Conservation (phyloP, 2,797 vertebrate species). For the Acanthurus leucopareius region DNA sequence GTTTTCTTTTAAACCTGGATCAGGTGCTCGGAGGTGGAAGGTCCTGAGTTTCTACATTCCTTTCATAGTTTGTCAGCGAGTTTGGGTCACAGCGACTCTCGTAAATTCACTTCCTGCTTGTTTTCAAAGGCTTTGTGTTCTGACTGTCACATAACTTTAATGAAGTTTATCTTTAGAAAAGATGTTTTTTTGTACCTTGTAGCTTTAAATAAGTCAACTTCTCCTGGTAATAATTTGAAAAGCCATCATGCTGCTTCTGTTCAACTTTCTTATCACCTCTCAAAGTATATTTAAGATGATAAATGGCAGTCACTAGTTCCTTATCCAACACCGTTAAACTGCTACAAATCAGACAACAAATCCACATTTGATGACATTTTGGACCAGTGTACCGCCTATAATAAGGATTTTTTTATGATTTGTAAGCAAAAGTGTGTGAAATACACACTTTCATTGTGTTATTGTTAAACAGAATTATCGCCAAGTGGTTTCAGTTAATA, state of each 20-base stretch:
- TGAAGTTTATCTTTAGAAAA: too few species aligned
- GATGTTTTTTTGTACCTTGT: not conserved
- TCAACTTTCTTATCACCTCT: not conserved
- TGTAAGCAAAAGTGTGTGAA: too few species aligned
- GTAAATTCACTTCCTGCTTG: constrained; percentile 7
- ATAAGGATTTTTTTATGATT: too few species aligned
- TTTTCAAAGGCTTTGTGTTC: not conserved
- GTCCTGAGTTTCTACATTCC: constrained; percentile 77
- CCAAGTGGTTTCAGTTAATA: too few species aligned
- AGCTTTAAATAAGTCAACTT: too few species aligned
- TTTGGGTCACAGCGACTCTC: not conserved
- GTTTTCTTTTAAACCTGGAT: constrained; percentile 20
- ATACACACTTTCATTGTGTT: too few species aligned
- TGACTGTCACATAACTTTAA: not conserved
- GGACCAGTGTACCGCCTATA: too few species aligned
- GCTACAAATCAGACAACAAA: too few species aligned
- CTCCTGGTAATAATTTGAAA: not conserved
- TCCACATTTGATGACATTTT: too few species aligned
- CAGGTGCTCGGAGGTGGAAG: constrained; percentile 13
- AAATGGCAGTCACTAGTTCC: not conserved
- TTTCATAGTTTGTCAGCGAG: constrained; percentile 38
- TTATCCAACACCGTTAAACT: not conserved
- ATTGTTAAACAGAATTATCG: too few species aligned
- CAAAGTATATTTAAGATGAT: too few species aligned
- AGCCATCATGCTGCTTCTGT: not conserved